Conservation (phyloP, 2,797 vertebrate genomes). For the Kryptopterus vitreolus region DNA sequence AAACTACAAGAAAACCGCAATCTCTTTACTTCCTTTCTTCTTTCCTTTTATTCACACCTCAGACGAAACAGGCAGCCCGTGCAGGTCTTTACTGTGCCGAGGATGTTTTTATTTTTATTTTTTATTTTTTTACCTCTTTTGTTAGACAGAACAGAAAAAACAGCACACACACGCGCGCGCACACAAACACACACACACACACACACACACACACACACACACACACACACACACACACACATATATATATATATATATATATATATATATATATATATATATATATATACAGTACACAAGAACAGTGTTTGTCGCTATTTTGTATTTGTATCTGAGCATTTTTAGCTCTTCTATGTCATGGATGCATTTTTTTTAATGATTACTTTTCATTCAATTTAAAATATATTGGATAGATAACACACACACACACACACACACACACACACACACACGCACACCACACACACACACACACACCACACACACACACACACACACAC, state of each 20-base stretch:
- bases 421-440: too few relatives aligned
- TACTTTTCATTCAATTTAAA: neutral
- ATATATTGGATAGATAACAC: too few relatives aligned
- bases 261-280: too few relatives aligned
- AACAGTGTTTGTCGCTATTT: neutral
- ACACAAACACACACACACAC: too few relatives aligned
- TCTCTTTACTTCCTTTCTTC: constrained; percentile 14
- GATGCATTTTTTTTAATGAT: neutral
- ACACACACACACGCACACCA: too few relatives aligned
- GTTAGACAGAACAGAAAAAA: neutral
- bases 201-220: too few relatives aligned
- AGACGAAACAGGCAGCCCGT: neutral
- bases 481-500: neutral
- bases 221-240: too few relatives aligned
- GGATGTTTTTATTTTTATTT: too few relatives aligned
- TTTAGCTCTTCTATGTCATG: neutral
- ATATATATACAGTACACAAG: neutral
- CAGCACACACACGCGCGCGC: too few relatives aligned
- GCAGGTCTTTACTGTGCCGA: neutral
- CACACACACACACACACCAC: too few relatives aligned
- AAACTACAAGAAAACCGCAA: constrained; percentile 18
- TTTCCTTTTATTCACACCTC: constrained; percentile 1
- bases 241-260: too few relatives aligned
- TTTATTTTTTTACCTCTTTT: too few relatives aligned
- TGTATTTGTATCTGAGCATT: neutral